Evolutionary conservation across 1,140 invertebrate species (phyloP).

Genomic region (Drosophila lowei): DNA sequence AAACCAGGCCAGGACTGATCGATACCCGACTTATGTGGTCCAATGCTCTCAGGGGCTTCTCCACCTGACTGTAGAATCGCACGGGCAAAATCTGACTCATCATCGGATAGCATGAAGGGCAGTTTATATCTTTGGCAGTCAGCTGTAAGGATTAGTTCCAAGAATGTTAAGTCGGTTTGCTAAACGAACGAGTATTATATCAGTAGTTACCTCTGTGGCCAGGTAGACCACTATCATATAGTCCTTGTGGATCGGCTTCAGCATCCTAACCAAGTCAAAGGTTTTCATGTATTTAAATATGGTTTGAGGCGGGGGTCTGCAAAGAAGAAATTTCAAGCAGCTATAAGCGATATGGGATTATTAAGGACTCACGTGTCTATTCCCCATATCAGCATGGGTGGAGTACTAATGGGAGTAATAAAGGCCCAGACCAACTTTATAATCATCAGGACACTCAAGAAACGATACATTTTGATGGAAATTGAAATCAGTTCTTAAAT

Average conservation of each 20-base stretch:
- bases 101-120: slow-evolving; percentile 40
- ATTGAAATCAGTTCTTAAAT: not conserved
- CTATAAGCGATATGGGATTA: not conserved
- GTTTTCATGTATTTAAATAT: slow-evolving; percentile 34
- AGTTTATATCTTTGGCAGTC: slow-evolving; percentile 45
- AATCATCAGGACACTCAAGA: not conserved
- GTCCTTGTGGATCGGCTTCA: slow-evolving; percentile 3
- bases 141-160: slow-evolving; percentile 23
- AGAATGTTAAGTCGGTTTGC: not conserved
- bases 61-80: slow-evolving; percentile 54
- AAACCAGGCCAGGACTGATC: not conserved
- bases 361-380: slow-evolving; percentile 43
- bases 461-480: not conserved
- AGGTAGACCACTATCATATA: slow-evolving; percentile 54
- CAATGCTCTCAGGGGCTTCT: slow-evolving; percentile 24
- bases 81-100: slow-evolving; percentile 17
- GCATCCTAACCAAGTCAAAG: not conserved
- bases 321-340: not conserved
- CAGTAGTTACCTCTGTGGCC: slow-evolving; percentile 19
- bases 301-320: slow-evolving; percentile 7
- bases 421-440: not conserved
- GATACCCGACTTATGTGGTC: not conserved
- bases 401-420: slow-evolving; percentile 2
- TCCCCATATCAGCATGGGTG: slow-evolving; percentile 62
- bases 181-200: no score